Evolutionary conservation across 2,797 vertebrate genomes (phyloP), one percentile per base, ranked within the genome.

Genomic region (Chaetophractus vellerosus): DNA sequence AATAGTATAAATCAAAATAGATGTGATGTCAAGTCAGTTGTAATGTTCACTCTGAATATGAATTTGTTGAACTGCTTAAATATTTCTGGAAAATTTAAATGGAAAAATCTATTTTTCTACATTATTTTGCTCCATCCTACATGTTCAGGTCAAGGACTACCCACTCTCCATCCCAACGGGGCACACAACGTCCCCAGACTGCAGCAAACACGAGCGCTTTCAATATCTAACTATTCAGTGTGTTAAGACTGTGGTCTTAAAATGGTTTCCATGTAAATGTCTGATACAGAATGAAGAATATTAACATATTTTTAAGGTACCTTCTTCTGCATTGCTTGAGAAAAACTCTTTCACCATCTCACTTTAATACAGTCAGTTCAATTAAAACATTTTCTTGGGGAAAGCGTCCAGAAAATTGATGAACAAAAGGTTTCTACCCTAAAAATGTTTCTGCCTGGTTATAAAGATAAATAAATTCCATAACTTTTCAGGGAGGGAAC

Each of bases 361-460:
- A 79, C 6, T 83, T 66, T 71, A 71, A 92, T n/a, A 92, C 0
- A 79, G n/a, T 90, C 68, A 75, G 52, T 41, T 41, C 78, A 72
- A 75, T 45, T 75, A 59, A 92, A 95, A 82, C 28, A 92, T 15
- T 28, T 66, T 90, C 31, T 74, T 84, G 61, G 61, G 41, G 23
- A 90, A 86, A 66, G 19, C 83, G 5, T 68, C 26, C 41, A 72
- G 1, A 59, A 79, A 75, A 50, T 21, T 52, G 50, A 82, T 33
- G 69, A 93, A 80, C 33, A 80, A 92, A 96, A 93, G 4, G 15
- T 55, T 90, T 93, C 87, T 4, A 87, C 21, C 45, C 41, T 68
- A 90, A 88, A 96, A 90, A 90, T 87, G 89, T 50, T 97, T 97
- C 52, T 50, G 76, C 71, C 92, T 61, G n/a, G 45, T 80, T 95